A percentile compares a stretch with the other conserved stretches of the same genome.
phyloP scores from a whole-genome alignment of 1,140 invertebrate species.

The Aphelenchoides fujianensis region DNA sequence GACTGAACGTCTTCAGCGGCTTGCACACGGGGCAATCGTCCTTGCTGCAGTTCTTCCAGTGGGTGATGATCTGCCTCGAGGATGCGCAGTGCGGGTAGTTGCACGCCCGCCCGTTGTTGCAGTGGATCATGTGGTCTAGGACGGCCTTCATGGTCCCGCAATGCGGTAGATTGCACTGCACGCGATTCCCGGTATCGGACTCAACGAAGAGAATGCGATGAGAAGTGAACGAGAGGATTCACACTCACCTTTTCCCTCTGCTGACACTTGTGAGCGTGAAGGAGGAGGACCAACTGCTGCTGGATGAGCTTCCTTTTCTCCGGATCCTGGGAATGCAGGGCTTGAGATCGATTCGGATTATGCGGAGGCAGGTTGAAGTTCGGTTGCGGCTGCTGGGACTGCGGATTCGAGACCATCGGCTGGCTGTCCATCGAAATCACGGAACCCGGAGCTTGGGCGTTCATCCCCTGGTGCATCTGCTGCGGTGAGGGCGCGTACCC shows the following conservation, averaged over 20 bases:
- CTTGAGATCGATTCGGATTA: neutral
- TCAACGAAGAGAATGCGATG: conserved; percentile 25
- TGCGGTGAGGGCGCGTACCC: neutral
- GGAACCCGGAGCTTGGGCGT: conserved; percentile 9
- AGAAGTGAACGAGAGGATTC: neutral
- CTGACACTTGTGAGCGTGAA: conserved; percentile 98
- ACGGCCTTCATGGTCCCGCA: conserved; percentile 99
- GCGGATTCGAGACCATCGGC: neutral
- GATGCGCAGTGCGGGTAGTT: conserved; percentile 89
- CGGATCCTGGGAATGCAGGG: conserved; percentile 72
- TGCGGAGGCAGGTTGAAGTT: neutral
- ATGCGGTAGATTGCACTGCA: conserved; percentile 80
- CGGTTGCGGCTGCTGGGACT: neutral
- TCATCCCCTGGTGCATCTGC: conserved; percentile 9
- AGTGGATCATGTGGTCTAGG: conserved; percentile 96
- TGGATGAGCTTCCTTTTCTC: conserved; percentile 98
- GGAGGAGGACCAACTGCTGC: conserved; percentile 88
- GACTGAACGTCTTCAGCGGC: conserved; percentile 75
- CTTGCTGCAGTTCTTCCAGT: conserved; percentile 95
- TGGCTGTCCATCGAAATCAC: neutral
- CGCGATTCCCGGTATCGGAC: conserved; percentile 22
- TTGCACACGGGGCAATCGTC: conserved; percentile 95
- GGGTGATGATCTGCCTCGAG: conserved; percentile 93
- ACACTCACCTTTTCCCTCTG: conserved; percentile 73
- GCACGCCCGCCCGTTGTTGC: conserved; percentile 76